A percentile compares a stretch with the other conserved stretches of the same genome.
phyloP scores from a whole-genome alignment of 2,888 invertebrate species.

The Pseudococcus viburni region DNA sequence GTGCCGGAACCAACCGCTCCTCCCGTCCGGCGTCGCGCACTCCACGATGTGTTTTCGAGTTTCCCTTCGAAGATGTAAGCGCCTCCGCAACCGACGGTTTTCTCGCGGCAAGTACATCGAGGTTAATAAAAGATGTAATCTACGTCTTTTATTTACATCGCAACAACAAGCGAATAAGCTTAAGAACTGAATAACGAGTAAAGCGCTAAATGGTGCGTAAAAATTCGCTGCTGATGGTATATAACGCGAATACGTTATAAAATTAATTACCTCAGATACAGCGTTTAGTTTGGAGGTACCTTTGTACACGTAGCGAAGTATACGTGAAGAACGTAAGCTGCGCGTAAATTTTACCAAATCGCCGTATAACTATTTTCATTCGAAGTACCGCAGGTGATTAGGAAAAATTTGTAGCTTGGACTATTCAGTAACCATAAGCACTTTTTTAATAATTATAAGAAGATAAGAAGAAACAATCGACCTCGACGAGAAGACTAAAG shows the following conservation, averaged over 20 bases:
- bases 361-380: neutral
- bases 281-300: neutral
- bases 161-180: neutral
- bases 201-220: slow-evolving; percentile 18
- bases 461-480: too few species aligned
- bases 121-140: slow-evolving; percentile 27
- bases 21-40: neutral
- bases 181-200: slow-evolving; percentile 1
- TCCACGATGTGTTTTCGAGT: neutral
- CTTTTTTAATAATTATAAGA: too few species aligned
- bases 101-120: neutral
- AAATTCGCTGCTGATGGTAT: neutral
- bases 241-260: neutral
- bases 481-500: too few species aligned
- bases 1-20: slow-evolving; percentile 5
- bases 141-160: slow-evolving; percentile 20
- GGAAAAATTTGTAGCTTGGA: too few species aligned
- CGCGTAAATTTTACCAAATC: neutral
- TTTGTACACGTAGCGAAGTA: neutral
- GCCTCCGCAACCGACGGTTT: neutral
- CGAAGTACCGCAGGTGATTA: too few species aligned
- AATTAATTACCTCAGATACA: neutral
- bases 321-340: neutral
- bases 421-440: too few species aligned
- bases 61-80: neutral